These are phyloP conservation scores for Allygus modestus DNA, from an alignment of 2,888 invertebrate genomes.

Conservation along the genomic window DNA sequence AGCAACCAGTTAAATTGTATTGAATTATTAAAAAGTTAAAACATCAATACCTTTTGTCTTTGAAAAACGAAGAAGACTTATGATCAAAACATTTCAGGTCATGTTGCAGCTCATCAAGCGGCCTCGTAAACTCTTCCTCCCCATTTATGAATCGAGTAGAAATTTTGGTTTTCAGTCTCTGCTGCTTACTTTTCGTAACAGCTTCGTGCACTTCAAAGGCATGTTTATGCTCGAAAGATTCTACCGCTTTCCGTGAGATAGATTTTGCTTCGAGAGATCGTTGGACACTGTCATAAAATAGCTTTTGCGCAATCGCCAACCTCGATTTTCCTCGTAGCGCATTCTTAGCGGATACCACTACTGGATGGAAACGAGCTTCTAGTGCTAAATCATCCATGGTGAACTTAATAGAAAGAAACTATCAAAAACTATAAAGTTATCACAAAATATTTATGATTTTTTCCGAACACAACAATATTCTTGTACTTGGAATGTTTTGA, in stretches of 20 bases:
- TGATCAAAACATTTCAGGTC: conserved; percentile 82
- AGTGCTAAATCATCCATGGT: conserved; percentile 43
- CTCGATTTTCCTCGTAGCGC: conserved; percentile 86
- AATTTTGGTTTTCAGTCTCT: conserved; percentile 67
- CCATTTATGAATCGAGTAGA: conserved; percentile 73
- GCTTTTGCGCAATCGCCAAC: conserved; percentile 80
- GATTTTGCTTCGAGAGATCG: conserved; percentile 28
- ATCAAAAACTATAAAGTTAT: not conserved
- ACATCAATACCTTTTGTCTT: conserved; percentile 80
- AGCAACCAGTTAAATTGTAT: too few relatives aligned
- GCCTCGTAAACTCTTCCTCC: conserved; percentile 78
- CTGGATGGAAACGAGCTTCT: conserved; percentile 53
- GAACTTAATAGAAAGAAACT: not conserved
- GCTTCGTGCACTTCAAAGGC: conserved; percentile 52
- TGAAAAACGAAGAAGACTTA: conserved; percentile 78
- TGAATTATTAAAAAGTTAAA: too few relatives aligned
- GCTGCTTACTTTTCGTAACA: conserved; percentile 52
- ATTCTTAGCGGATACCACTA: conserved; percentile 51
- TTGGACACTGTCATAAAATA: conserved; percentile 71
- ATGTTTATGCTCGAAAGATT: conserved; percentile 31
- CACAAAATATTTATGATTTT: conserved; percentile 17
- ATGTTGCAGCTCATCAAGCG: conserved; percentile 79
- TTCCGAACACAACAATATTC: not conserved
- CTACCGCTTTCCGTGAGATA: not conserved
- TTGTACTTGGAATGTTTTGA: conserved; percentile 26